Evolutionary conservation across 2,888 invertebrate genomes (phyloP), one percentile per base, ranked within the genome.

Genomic region (Ischnura elegans): DNA sequence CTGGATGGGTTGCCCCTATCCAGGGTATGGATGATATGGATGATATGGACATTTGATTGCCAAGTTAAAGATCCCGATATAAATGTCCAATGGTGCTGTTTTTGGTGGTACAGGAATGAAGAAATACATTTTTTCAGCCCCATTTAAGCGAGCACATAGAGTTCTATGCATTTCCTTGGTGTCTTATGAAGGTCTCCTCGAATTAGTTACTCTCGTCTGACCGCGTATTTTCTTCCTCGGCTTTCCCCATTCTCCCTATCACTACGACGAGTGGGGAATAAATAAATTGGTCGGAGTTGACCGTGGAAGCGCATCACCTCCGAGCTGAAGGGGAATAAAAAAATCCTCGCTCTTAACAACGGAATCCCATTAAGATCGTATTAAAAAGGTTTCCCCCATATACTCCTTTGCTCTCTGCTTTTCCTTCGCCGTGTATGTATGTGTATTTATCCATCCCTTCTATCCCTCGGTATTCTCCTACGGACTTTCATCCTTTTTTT

Each of bases 311-410:
- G 61, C 90, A 90, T 90, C 90, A 61, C 43, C 90, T 43, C 55
- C 87, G 61, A 87, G 61, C 87, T 36, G 45, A 66, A 36, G 36
- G 36, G n/a, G 29, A 43, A 87, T 1, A 19, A 90, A 90, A 90
- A 61, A 43, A 21, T 51, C 8, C 13, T 51, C 66, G 43, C 90
- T 61, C 90, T 90, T 90, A 90, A 90, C 90, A 90, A 66, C 90
- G 90, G 90, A 90, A 90, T 90, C 90, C 90, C 90, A 90, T 90
- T 90, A 90, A 90, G 90, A 90, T 90, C 66, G 90, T 90, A 90
- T 90, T 90, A 90, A 61, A 90, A 90, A 45, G 90, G 90, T 61
- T 90, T 90, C 90, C 36, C 55, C 55, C 8, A 10, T 36, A 76
- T 76, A 16, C 42, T 87, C 87, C 87, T 10, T 2, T 36, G 36